Percentiles rank a stretch among this genome's conserved stretches.
Evolutionary conservation across 2,888 invertebrate species (phyloP).

Genomic region (Psococerastis gibbosa): DNA sequence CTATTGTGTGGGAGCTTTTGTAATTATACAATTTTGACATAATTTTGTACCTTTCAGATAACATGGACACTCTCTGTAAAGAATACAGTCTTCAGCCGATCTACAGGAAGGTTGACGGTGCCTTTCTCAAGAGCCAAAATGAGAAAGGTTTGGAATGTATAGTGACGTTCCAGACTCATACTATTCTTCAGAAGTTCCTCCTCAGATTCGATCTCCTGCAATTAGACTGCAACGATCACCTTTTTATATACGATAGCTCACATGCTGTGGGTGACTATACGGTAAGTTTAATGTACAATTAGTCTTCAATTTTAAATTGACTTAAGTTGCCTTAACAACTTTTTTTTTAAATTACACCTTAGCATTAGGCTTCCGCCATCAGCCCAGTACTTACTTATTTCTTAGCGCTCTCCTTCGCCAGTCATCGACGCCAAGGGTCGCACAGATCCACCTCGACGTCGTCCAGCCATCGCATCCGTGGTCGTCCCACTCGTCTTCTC

Average conservation of each 20-base stretch:
- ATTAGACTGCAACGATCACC: conserved; percentile 85
- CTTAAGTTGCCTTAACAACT: neutral
- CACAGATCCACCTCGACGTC: no score
- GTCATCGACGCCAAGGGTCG: no score
- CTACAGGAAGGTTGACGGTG: conserved; percentile 81
- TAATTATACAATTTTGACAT: no score
- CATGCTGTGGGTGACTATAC: conserved; percentile 75
- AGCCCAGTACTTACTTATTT: no score
- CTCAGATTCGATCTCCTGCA: conserved; percentile 79
- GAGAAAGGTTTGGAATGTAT: conserved; percentile 81
- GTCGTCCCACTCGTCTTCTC: no score
- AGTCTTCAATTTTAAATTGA: neutral
- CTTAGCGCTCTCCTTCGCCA: no score
- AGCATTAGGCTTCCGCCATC: no score
- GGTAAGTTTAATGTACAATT: conserved; percentile 33
- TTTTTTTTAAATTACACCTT: no score
- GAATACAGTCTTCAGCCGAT: conserved; percentile 74
- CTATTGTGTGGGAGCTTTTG: no score
- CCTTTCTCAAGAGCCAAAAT: conserved; percentile 74
- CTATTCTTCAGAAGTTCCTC: conserved; percentile 86
- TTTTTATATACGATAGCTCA: conserved; percentile 82
- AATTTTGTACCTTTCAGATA: conserved; percentile 41
- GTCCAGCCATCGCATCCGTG: no score
- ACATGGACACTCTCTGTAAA: conserved; percentile 78
- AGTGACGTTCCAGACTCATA: conserved; percentile 87